These are phyloP conservation scores for Pomacea canaliculata DNA, from an alignment of 2,888 invertebrate species.

Conservation along the genomic window DNA sequence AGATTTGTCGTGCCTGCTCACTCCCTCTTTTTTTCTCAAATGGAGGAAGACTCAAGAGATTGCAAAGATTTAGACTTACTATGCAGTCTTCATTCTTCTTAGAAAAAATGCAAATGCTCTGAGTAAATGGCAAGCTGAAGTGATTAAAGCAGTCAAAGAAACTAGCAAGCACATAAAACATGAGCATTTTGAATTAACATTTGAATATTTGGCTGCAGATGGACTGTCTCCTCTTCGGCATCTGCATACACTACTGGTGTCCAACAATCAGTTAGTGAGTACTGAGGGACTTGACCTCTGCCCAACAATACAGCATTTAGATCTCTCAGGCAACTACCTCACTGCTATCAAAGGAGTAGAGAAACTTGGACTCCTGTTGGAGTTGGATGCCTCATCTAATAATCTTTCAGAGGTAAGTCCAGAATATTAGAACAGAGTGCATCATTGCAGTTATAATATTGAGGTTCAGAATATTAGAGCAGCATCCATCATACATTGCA, in stretches of 20 bases:
- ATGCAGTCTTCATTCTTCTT: no score
- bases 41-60: no score
- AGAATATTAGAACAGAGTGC: no score
- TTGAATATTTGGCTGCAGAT: conserved; percentile 36
- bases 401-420: conserved; percentile 57
- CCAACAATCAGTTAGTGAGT: conserved; percentile 64
- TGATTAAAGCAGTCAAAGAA: neutral
- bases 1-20: no score
- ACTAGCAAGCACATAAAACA: neutral
- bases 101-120: no score
- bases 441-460: no score
- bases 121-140: no score
- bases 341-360: conserved; percentile 51
- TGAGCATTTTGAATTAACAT: no score
- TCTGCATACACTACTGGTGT: conserved; percentile 57
- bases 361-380: conserved; percentile 56
- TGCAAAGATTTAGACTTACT: no score
- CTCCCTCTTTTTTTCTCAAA: no score
- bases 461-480: no score
- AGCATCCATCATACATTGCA: no score
- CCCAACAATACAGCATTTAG: conserved; percentile 57
- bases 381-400: conserved; percentile 56
- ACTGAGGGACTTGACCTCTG: conserved; percentile 52
- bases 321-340: conserved; percentile 64
- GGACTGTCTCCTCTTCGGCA: conserved; percentile 51